phyloP scores from a whole-genome alignment of 2,888 invertebrate genomes.

The Caenorhabditis drosophilae region DNA sequence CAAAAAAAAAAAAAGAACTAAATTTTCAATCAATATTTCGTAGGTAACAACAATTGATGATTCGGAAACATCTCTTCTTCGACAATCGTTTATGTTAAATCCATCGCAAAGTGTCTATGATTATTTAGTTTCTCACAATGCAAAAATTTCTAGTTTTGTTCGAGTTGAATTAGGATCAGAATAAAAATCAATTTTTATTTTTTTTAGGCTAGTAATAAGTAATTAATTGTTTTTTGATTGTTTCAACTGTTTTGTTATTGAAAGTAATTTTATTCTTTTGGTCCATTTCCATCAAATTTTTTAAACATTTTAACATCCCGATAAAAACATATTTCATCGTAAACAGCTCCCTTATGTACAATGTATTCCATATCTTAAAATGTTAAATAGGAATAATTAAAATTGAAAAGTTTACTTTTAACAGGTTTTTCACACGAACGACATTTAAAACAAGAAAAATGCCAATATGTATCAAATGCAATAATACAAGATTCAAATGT shows the following conservation, averaged over 20 bases:
- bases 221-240: background rate
- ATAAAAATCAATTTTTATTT: constrained; percentile 14
- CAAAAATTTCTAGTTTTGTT: constrained; percentile 55
- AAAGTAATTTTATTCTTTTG: background rate
- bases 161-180: constrained; percentile 57
- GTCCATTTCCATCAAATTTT: background rate
- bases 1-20: too few species aligned
- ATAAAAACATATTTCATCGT: constrained; percentile 6
- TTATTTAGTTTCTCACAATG: constrained; percentile 53
- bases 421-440: background rate
- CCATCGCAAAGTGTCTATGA: constrained; percentile 63
- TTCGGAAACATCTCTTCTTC: constrained; percentile 63
- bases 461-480: constrained; percentile 8
- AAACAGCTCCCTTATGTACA: constrained; percentile 2
- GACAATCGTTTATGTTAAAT: constrained; percentile 67
- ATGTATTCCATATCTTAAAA: constrained; percentile 4
- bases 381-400: background rate
- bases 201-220: background rate
- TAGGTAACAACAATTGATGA: constrained; percentile 62
- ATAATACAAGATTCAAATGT: constrained; percentile 3
- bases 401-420: background rate
- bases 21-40: too few species aligned
- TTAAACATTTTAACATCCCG: background rate
- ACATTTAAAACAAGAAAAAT: constrained; percentile 7
- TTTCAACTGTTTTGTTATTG: background rate